Base-by-base conservation (phyloP, 1,140 invertebrate species). In the Chironomus tepperi region DNA sequence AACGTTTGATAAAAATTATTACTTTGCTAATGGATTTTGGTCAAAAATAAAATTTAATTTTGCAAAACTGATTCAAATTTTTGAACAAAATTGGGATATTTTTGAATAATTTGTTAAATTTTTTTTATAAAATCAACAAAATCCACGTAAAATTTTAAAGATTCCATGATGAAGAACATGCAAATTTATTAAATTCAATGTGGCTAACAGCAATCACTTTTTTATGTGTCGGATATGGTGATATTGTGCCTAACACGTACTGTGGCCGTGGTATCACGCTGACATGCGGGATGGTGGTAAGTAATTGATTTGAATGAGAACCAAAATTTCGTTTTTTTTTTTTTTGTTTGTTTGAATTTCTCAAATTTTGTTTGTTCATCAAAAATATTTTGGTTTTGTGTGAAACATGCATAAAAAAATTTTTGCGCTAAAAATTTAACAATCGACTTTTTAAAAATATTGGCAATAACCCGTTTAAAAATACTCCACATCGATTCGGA, bases 241-340 rank as follows among this genome's bases (percentile, higher is more conserved):
- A 97, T 85, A 94, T 97, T 81, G 94, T 97, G 79, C 95, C 95
- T 78, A 95, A 96, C 85, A 96, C 94, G 75, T 95, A 96, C 87
- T 96, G 93, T 87, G 94, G 94, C 79, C 87, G 94, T 80, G 91
- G 90, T 80, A 94, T 96, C 83, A 93, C 94, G 78, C 92, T 97
- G 80, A 90, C 90, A 79, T 95, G 93, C 83, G 94, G 95, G 82
- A 93, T 96, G 84, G 93, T 96, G 92, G 94, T 95, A 90, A 90
- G 91, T 91, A 84, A 81, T 75, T 78, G 75, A 24, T 64, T 43
- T 34, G 5, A 34, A 34, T 34, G 24, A 34, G 24, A 34, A 34
- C 5, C 1, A 34, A 34, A 34, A 34, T 5, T 2, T 34, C 1
- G 24, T 34, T 34, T 34, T n/a, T n/a, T n/a, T n/a, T n/a, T n/a